A percentile compares a stretch with the other conserved stretches of the same genome.
Conservation (phyloP, 2,888 invertebrate genomes). For the Nowickia ferox region DNA sequence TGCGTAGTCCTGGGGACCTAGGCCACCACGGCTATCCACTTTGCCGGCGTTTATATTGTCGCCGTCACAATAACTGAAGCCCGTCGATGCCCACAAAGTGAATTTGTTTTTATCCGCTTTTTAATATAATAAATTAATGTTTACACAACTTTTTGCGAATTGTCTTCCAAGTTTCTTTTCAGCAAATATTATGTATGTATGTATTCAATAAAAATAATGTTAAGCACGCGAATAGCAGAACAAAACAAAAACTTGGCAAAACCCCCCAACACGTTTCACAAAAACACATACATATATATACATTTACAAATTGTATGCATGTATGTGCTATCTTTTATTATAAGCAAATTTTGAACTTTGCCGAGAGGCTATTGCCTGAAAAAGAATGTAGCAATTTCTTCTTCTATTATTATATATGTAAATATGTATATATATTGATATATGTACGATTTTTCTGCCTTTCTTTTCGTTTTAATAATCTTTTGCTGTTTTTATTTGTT, state of each 20-base stretch:
- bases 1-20: constrained; percentile 83
- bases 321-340: no score
- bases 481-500: constrained; percentile 41
- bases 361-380: neutral
- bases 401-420: neutral
- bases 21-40: constrained; percentile 83
- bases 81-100: constrained; percentile 80
- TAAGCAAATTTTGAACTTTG: constrained; percentile 3
- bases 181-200: neutral
- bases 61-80: constrained; percentile 80
- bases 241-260: constrained; percentile 62
- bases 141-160: constrained; percentile 11
- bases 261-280: constrained; percentile 29
- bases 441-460: constrained; percentile 1
- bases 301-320: no score
- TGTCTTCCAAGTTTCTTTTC: neutral
- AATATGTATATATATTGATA: neutral
- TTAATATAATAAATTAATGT: constrained; percentile 31
- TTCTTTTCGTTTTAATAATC: constrained; percentile 11
- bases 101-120: constrained; percentile 47
- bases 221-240: constrained; percentile 60
- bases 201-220: constrained; percentile 6
- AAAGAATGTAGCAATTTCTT: neutral
- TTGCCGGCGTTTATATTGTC: constrained; percentile 80
- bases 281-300: constrained; percentile 1